A percentile compares a stretch with the other conserved stretches of the same genome.
phyloP scores from a whole-genome alignment of 2,888 invertebrate genomes.

The Plusia festucae region DNA sequence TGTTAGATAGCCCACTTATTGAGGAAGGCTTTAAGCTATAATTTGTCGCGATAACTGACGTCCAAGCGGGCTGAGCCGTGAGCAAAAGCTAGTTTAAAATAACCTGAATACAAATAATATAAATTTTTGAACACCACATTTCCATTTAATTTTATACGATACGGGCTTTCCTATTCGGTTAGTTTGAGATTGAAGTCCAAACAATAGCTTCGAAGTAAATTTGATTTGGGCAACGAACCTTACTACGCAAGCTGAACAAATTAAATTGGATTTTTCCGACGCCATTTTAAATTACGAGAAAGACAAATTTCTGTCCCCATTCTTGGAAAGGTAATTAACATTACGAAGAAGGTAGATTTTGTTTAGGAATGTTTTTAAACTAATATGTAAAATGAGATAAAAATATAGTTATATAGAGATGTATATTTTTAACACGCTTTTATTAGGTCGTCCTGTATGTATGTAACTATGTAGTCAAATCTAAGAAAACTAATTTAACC shows the following conservation, averaged over 20 bases:
- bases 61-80: too few species aligned
- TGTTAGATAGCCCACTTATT: too few species aligned
- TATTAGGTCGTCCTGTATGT: too few species aligned
- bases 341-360: background rate
- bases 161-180: background rate
- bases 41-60: too few species aligned
- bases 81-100: too few species aligned
- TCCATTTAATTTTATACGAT: background rate
- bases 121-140: background rate
- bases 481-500: too few species aligned
- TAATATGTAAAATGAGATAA: background rate
- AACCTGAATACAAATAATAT: background rate
- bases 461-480: too few species aligned
- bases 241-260: conserved; percentile 17
- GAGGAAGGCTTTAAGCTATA: too few species aligned
- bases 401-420: background rate
- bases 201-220: conserved; percentile 16
- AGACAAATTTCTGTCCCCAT: background rate
- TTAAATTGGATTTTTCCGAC: conserved; percentile 34
- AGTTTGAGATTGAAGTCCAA: background rate
- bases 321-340: background rate
- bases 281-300: conserved; percentile 29
- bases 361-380: background rate
- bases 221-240: conserved; percentile 25
- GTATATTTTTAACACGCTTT: too few species aligned